Evolutionary conservation across 53 echinoderm and acorn worm genomes (phyloP).

Genomic region (Arbacia lixula): DNA sequence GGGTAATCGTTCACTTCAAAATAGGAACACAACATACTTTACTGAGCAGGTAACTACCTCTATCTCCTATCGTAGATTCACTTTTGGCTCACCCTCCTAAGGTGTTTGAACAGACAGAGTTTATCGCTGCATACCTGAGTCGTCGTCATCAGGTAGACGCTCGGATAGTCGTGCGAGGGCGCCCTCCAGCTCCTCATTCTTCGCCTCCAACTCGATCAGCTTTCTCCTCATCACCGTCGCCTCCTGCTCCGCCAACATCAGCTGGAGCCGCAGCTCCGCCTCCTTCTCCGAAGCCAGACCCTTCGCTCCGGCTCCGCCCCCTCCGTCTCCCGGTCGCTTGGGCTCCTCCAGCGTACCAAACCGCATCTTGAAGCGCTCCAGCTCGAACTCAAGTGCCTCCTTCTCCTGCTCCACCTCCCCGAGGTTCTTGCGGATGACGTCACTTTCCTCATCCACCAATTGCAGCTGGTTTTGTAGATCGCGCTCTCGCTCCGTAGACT

Average conservation of each 20-base stretch:
- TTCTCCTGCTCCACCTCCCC: constrained; percentile 83
- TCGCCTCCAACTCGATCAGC: constrained; percentile 82
- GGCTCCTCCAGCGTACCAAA: constrained; percentile 96
- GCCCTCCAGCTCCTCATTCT: constrained; percentile 86
- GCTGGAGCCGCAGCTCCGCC: constrained; percentile 94
- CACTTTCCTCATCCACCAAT: constrained; percentile 90
- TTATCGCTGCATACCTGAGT: too few relatives aligned
- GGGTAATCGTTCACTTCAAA: too few relatives aligned
- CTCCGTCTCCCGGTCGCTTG: constrained; percentile 73
- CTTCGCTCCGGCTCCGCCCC: constrained; percentile 68
- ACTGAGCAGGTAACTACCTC: too few relatives aligned
- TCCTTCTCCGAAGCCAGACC: constrained; percentile 94
- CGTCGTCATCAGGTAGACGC: constrained; percentile 70
- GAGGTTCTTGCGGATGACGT: constrained; percentile 82
- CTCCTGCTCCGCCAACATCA: constrained; percentile 96
- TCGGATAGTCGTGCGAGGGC: constrained; percentile 79
- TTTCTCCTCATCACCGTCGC: constrained; percentile 93
- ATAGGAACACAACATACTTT: too few relatives aligned
- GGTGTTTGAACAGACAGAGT: too few relatives aligned
- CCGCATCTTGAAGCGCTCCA: constrained; percentile 95
- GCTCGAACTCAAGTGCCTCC: constrained; percentile 92
- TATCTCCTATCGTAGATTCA: too few relatives aligned
- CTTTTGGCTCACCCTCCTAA: too few relatives aligned
- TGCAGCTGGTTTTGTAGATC: constrained; percentile 97
- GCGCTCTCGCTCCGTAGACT: constrained; percentile 87